These are phyloP conservation scores for Scolopax rusticola DNA, from an alignment of 2,797 vertebrate species.

Conservation along the genomic window DNA sequence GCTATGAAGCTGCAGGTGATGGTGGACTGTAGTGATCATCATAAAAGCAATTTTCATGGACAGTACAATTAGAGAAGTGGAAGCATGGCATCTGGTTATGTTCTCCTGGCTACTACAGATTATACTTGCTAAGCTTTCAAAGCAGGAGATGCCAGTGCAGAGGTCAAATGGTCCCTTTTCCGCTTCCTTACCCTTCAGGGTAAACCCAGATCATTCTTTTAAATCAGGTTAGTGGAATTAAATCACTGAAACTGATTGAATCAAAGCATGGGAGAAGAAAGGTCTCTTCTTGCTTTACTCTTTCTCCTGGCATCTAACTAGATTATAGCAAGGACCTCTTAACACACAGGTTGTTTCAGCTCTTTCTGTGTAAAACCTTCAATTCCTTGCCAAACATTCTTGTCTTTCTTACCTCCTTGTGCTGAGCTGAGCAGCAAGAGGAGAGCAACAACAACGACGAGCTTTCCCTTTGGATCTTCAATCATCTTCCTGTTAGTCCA, in stretches of 20 bases:
- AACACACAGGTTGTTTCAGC: not conserved
- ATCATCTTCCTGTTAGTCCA: conserved; percentile 17
- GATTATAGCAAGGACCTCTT: not conserved
- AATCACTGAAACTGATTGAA: not conserved
- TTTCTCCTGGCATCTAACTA: not conserved
- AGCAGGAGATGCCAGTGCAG: not conserved
- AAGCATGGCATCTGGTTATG: not conserved
- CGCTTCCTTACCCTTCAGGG: not conserved
- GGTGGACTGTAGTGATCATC: not conserved
- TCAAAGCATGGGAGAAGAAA: not conserved
- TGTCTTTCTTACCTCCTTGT: conserved; percentile 58
- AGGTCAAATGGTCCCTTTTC: not conserved
- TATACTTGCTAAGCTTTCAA: not conserved
- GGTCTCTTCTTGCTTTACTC: not conserved
- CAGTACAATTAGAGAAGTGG: not conserved
- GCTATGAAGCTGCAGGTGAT: not conserved
- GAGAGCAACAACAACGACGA: not conserved
- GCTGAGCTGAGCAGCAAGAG: conserved; percentile 12
- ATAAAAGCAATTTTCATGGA: not conserved
- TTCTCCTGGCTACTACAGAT: not conserved
- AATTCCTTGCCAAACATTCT: not conserved
- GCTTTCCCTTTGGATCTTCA: not conserved
- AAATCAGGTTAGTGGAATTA: not conserved
- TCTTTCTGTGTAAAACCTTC: not conserved
- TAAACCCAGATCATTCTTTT: not conserved